Conservation (phyloP, 2,113 vertebrate genomes). For the Onychorhynchus coronatus region DNA sequence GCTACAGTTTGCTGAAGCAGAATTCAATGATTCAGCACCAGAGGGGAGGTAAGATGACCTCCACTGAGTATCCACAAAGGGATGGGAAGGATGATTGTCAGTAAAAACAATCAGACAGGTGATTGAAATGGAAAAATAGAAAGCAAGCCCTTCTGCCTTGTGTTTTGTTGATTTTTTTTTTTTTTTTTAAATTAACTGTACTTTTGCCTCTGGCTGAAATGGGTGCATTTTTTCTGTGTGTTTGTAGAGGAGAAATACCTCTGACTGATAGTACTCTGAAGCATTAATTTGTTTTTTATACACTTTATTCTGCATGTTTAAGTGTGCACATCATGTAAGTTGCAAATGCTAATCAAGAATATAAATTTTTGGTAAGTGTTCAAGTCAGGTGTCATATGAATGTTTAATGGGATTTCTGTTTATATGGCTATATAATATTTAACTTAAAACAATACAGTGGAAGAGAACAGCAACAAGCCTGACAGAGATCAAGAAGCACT, state of each 20-base stretch:
- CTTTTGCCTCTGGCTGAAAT: not conserved
- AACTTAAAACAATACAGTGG: not conserved
- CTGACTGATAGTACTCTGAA: not conserved
- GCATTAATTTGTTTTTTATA: not conserved
- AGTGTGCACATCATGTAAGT: not conserved
- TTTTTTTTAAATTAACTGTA: not conserved
- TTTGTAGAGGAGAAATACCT: not conserved
- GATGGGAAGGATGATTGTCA: not conserved
- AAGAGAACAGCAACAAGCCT: not conserved
- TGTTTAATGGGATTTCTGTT: not conserved
- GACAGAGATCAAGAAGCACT: not conserved
- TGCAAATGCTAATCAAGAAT: not conserved
- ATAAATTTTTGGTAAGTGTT: not conserved
- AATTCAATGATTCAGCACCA: not conserved
- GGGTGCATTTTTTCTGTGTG: not conserved
- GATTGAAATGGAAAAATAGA: not conserved
- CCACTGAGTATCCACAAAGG: not conserved
- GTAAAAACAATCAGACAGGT: not conserved
- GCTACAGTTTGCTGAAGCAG: not conserved
- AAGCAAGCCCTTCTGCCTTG: not conserved
- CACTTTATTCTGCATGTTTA: not conserved
- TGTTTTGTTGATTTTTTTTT: not conserved
- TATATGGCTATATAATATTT: not conserved
- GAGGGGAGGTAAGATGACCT: not conserved
- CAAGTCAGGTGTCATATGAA: not conserved